Base-by-base conservation (phyloP, 1,140 invertebrate genomes). In the Drosophila asahinai region DNA sequence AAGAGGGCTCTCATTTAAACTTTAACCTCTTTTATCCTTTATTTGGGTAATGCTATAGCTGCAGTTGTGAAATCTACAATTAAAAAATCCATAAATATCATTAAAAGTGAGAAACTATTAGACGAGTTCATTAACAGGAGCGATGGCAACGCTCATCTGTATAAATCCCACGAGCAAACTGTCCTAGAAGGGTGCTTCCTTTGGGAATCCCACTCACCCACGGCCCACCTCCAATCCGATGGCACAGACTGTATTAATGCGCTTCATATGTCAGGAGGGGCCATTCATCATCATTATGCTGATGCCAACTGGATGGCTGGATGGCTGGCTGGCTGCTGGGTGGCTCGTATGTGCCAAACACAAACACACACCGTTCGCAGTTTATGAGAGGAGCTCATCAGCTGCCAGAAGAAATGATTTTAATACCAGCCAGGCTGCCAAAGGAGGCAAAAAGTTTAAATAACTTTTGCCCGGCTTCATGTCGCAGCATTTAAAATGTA, bases 211-310 rank as follows among this genome's bases (percentile, higher is more conserved):
- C 17, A 15, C 15, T 22, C 57, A 25, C 12, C 38, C 57, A 45
- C 12, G 22, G 9, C 57, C 63, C 61, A 25, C 27, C 58, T 65
- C 40, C 63, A 25, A 63, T 65, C 55, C 55, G 43, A 65, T 60
- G 67, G 76, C 67, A 55, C 77, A 60, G 47, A 71, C 60, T 79
- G 66, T 79, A 79, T 79, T 79, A 79, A 79, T 79, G 77, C 59
- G 66, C 66, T 60, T 79, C 76, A 79, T 79, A 79, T 79, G 74
- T 71, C 76, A 55, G 64, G 49, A 25, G 51, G 40, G 54, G 66
- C 67, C 76, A 79, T 79, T 79, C 77, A 79, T 79, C 77, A 79
- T 79, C 77, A 79, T 79, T 79, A 79, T 79, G 54, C 76, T 64
- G 61, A 79, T 72, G 76, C 77, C 76, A 64, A 79, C 76, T 71